A percentile compares a stretch with the other conserved stretches of the same genome.
Conservation (phyloP, 2,888 invertebrate genomes). For the Mythimna loreyi region DNA sequence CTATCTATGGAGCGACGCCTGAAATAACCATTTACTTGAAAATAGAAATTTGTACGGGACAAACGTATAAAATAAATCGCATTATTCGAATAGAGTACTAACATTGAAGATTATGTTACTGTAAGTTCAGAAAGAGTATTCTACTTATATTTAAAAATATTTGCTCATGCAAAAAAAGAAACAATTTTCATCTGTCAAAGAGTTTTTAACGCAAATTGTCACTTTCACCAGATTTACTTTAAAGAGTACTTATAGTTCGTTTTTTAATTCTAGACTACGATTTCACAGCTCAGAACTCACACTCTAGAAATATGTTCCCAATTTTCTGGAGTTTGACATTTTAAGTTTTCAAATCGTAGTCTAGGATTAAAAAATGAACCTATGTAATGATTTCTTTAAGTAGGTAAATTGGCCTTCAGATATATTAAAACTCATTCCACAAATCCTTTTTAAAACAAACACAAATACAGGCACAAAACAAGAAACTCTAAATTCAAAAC, state of each 20-base stretch:
- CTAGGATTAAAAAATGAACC: no score
- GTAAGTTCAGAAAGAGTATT: conserved; percentile 8
- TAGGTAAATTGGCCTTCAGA: not conserved
- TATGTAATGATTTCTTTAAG: not conserved
- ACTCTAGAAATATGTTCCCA: no score
- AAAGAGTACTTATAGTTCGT: no score
- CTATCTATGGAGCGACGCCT: not conserved
- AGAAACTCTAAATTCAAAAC: conserved; percentile 78
- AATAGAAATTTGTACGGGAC: conserved; percentile 20
- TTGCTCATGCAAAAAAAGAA: no score
- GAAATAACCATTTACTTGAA: conserved; percentile 5
- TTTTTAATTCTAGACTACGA: no score
- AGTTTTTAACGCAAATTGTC: not conserved
- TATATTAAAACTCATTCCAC: conserved; percentile 30
- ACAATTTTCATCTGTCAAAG: not conserved
- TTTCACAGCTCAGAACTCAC: no score
- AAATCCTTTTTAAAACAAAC: conserved; percentile 43
- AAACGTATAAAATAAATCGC: conserved; percentile 16
- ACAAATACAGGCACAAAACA: conserved; percentile 64
- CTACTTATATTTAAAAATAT: not conserved
- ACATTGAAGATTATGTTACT: conserved; percentile 33
- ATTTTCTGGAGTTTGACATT: no score
- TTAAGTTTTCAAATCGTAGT: no score
- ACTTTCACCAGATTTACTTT: not conserved
- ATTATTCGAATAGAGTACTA: conserved; percentile 6